Conservation (phyloP, 2,797 vertebrate species). For the Cryptoprocta ferox region DNA sequence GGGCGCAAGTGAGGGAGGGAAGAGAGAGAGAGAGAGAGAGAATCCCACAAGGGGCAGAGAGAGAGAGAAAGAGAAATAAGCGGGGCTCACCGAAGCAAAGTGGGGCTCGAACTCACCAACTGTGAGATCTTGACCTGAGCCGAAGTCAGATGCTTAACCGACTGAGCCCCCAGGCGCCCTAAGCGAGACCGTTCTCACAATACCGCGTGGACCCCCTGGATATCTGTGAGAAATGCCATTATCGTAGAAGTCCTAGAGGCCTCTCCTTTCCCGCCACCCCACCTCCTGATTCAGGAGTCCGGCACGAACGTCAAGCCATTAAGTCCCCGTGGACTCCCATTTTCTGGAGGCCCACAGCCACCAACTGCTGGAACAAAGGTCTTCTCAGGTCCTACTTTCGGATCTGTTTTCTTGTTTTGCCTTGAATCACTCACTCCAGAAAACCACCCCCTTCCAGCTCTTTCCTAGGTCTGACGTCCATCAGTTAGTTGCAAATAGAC, state of each 20-base stretch:
- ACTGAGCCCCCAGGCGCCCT: background rate
- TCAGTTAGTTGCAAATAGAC: background rate
- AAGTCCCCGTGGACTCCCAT: rapidly evolving
- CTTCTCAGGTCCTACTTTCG: too few relatives aligned
- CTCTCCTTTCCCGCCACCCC: background rate
- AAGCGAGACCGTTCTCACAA: background rate
- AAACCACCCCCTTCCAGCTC: background rate
- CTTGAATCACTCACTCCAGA: background rate
- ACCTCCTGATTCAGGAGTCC: too few relatives aligned
- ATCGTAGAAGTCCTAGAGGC: background rate
- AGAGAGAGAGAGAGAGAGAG: too few relatives aligned
- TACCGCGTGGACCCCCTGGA: background rate
- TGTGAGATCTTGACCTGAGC: background rate
- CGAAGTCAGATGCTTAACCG: rapidly evolving
- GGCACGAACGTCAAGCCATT: too few relatives aligned
- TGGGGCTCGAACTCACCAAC: background rate
- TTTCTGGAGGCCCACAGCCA: background rate
- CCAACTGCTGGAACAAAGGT: too few relatives aligned
- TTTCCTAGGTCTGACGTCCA: background rate
- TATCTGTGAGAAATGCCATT: background rate
- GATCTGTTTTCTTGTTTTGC: background rate
- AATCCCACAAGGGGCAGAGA: too few relatives aligned
- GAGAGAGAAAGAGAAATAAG: too few relatives aligned
- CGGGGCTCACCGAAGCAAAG: too few relatives aligned
- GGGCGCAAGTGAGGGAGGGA: too few relatives aligned